A percentile compares a stretch with the other conserved stretches of the same genome.
These are phyloP conservation scores for Malthinus seriepunctatus DNA, from an alignment of 2,888 invertebrate species.

Conservation along the genomic window DNA sequence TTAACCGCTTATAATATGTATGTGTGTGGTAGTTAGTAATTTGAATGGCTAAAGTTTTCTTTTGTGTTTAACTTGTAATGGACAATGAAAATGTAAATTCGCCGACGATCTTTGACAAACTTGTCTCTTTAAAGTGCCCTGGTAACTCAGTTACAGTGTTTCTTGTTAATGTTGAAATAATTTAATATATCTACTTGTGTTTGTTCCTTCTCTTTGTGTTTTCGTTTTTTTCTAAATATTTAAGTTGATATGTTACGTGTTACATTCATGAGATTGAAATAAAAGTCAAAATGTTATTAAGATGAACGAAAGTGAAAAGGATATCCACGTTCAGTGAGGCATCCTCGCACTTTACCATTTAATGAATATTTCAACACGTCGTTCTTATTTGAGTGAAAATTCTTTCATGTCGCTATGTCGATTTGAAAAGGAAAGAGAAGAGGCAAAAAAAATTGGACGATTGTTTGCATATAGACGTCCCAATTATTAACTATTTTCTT, in stretches of 20 bases:
- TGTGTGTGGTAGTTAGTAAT: constrained; percentile 1
- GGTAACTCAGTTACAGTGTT: neutral
- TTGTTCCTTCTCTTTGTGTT: constrained; percentile 8
- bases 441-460: constrained; percentile 24
- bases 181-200: constrained; percentile 15
- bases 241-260: neutral
- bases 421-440: constrained; percentile 15
- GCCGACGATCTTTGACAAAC: constrained; percentile 14
- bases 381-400: constrained; percentile 24
- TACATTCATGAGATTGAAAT: constrained; percentile 25
- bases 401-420: constrained; percentile 31
- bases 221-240: constrained; percentile 5
- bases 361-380: constrained; percentile 30
- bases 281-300: constrained; percentile 25
- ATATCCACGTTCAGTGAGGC: constrained; percentile 23
- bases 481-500: constrained; percentile 30
- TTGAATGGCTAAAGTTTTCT: constrained; percentile 10
- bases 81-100: constrained; percentile 13
- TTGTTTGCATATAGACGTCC: constrained; percentile 35
- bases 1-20: constrained; percentile 3
- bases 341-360: constrained; percentile 25
- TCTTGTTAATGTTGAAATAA: constrained; percentile 8
- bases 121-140: constrained; percentile 20
- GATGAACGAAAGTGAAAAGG: constrained; percentile 26
- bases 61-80: constrained; percentile 10